A percentile compares a stretch with the other conserved stretches of the same genome.
Conservation (phyloP, 2,888 invertebrate species). For the Athripsodes cinereus region DNA sequence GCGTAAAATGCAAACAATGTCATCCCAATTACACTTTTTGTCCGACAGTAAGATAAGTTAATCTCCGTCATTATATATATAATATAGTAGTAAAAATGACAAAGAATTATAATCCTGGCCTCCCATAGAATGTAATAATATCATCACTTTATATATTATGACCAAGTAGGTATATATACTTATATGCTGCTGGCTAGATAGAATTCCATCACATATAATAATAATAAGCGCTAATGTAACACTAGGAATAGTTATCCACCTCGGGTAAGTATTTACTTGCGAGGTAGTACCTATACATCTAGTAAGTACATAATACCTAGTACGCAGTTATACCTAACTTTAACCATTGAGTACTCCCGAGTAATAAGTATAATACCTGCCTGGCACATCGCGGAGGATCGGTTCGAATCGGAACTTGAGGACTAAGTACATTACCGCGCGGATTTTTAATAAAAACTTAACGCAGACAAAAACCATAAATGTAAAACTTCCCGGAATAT, state of each 20-base stretch:
- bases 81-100: no score
- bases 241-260: background rate
- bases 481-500: no score
- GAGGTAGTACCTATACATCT: background rate
- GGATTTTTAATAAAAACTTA: no score
- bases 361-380: background rate
- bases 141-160: no score
- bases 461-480: no score
- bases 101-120: no score
- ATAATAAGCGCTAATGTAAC: slow-evolving; percentile 23
- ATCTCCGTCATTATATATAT: no score
- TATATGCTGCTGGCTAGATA: background rate
- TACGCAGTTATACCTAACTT: background rate
- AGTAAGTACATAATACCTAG: background rate
- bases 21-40: no score
- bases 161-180: no score
- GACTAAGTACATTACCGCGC: background rate
- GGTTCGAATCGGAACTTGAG: background rate
- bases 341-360: background rate
- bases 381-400: background rate
- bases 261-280: background rate
- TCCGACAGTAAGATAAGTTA: no score
- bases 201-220: slow-evolving; percentile 24
- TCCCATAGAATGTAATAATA: no score
- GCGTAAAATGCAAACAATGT: no score